These are phyloP conservation scores for Athalia rosae DNA, from an alignment of 2,888 invertebrate species.

Conservation along the genomic window DNA sequence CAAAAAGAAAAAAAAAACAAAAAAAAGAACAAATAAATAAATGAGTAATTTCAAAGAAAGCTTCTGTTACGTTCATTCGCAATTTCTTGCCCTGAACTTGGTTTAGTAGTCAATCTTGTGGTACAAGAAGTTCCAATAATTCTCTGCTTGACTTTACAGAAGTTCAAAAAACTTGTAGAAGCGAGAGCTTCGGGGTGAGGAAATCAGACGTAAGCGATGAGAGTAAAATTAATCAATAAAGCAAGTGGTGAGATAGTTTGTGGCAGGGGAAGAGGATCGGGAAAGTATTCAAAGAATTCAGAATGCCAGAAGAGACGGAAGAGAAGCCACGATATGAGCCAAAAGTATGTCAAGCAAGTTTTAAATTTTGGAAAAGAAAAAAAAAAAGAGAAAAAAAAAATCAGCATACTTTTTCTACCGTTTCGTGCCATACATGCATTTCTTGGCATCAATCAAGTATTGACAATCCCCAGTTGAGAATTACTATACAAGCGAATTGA, in stretches of 20 bases:
- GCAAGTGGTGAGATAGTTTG: neutral
- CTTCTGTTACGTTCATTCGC: no score
- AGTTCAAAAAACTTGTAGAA: no score
- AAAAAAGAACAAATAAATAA: no score
- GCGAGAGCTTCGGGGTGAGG: neutral
- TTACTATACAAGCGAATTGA: no score
- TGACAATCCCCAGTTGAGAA: constrained; percentile 52
- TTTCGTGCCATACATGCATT: constrained; percentile 65
- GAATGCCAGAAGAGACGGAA: constrained; percentile 36
- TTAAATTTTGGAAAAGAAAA: constrained; percentile 4
- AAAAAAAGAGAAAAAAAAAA: constrained; percentile 43
- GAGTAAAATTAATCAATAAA: neutral
- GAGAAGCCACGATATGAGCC: constrained; percentile 28
- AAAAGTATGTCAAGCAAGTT: constrained; percentile 44
- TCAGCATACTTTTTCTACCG: constrained; percentile 57
- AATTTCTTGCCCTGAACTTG: no score
- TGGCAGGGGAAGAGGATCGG: constrained; percentile 37
- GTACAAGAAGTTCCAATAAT: no score
- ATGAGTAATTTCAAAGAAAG: no score
- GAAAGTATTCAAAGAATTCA: constrained; percentile 43
- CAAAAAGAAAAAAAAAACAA: no score
- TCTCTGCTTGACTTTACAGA: no score
- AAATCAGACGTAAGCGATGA: neutral
- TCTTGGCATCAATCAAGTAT: neutral
- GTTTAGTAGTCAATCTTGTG: no score